A percentile compares a stretch with the other conserved stretches of the same genome.
These are phyloP conservation scores for Mystacornis crossleyi DNA, from an alignment of 2,113 vertebrate genomes.

Conservation along the genomic window DNA sequence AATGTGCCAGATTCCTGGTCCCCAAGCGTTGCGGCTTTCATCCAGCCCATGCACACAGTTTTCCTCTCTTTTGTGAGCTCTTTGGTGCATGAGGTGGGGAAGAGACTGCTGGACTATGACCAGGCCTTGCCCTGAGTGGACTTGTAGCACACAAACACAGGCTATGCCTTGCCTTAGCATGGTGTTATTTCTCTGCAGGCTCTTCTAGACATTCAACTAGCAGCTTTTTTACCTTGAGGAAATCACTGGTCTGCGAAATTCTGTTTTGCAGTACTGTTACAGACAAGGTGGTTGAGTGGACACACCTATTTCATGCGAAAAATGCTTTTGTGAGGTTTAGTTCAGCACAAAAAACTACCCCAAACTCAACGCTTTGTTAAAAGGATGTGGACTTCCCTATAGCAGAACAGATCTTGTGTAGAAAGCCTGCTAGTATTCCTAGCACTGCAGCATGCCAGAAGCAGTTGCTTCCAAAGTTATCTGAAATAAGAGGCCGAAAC, in stretches of 20 bases:
- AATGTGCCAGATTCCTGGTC: neutral
- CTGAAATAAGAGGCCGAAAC: neutral
- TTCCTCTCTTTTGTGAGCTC: neutral
- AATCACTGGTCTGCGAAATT: neutral
- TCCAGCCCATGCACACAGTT: neutral
- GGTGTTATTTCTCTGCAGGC: neutral
- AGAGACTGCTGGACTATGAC: neutral
- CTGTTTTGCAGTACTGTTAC: neutral
- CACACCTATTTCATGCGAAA: neutral
- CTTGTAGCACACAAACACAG: neutral
- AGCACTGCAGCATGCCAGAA: neutral
- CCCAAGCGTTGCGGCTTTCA: neutral
- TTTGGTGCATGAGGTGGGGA: neutral
- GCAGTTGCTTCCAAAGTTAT: neutral
- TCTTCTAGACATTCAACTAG: neutral
- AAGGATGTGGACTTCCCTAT: neutral
- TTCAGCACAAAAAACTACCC: neutral
- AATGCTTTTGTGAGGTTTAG: neutral
- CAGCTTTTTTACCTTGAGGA: neutral
- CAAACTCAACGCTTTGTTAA: neutral
- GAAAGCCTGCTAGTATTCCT: neutral
- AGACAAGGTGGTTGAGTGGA: neutral
- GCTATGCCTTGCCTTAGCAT: neutral
- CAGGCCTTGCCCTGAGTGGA: neutral
- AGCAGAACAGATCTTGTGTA: neutral